These are phyloP conservation scores for Microcebus murinus DNA, from an alignment of 2,113 vertebrate species.

Conservation along the genomic window DNA sequence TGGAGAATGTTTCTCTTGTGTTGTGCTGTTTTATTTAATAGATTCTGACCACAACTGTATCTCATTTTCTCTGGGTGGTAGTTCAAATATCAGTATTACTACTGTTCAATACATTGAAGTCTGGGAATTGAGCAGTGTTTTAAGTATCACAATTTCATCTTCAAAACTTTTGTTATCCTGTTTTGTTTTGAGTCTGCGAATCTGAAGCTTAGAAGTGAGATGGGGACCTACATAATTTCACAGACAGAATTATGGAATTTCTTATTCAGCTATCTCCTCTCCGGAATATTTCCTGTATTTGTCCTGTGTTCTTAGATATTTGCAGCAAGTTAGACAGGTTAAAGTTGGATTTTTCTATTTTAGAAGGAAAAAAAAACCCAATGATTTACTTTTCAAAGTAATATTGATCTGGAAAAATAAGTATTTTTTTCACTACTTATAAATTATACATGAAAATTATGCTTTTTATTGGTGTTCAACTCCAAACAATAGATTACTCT, in stretches of 20 bases:
- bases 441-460: background rate
- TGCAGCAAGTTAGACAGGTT: background rate
- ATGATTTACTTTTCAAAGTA: background rate
- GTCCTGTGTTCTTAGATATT: background rate
- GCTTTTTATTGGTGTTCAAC: background rate
- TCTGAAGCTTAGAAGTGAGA: background rate
- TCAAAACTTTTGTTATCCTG: background rate
- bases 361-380: background rate
- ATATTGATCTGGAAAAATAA: background rate
- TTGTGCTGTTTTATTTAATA: background rate
- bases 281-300: background rate
- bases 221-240: background rate
- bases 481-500: background rate
- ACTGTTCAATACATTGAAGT: background rate
- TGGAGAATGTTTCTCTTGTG: background rate
- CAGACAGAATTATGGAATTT: background rate
- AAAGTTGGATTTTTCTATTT: background rate
- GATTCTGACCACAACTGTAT: background rate
- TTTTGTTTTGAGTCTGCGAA: background rate
- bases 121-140: background rate
- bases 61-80: background rate
- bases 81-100: background rate
- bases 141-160: background rate
- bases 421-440: background rate
- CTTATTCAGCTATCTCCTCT: background rate